Evolutionary conservation across 2,113 vertebrate species (phyloP).

Genomic region (Carassius gibelio): DNA sequence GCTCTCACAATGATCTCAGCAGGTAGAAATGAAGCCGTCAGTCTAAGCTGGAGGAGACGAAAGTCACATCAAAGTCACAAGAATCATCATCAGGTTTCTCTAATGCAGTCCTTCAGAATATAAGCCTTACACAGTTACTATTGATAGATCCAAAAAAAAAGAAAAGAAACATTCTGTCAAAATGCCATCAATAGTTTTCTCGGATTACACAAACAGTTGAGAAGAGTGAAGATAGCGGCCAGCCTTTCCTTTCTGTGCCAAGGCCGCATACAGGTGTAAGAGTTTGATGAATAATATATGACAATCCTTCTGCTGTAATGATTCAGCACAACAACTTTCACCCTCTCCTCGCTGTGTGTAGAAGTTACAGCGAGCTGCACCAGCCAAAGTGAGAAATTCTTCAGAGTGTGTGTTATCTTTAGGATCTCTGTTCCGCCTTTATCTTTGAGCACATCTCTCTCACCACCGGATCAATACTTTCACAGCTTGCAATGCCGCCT

Average conservation of each 20-base stretch:
- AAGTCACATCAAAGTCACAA: conserved; percentile 17
- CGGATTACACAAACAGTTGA: conserved; percentile 23
- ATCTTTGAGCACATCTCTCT: conserved; percentile 22
- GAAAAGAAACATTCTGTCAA: neutral
- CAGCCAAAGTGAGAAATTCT: conserved; percentile 12
- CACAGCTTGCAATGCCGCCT: neutral
- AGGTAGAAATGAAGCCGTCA: conserved; percentile 3
- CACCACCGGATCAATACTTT: conserved; percentile 21
- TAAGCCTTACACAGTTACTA: neutral
- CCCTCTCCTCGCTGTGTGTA: neutral
- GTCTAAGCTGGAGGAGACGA: neutral
- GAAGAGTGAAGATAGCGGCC: conserved; percentile 8
- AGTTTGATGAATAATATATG: conserved; percentile 48
- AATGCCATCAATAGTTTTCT: neutral
- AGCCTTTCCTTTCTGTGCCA: neutral
- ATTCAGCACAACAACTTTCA: conserved; percentile 36
- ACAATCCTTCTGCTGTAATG: conserved; percentile 37
- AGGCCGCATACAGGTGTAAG: conserved; percentile 41
- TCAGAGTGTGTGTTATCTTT: conserved; percentile 6
- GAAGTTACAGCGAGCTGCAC: neutral
- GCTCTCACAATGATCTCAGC: conserved; percentile 13
- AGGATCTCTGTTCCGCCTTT: conserved; percentile 11
- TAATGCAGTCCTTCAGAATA: neutral
- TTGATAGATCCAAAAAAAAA: neutral
- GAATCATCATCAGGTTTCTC: neutral